These are phyloP conservation scores for Troides oblongomaculatus DNA, from an alignment of 2,888 invertebrate genomes.

Conservation along the genomic window DNA sequence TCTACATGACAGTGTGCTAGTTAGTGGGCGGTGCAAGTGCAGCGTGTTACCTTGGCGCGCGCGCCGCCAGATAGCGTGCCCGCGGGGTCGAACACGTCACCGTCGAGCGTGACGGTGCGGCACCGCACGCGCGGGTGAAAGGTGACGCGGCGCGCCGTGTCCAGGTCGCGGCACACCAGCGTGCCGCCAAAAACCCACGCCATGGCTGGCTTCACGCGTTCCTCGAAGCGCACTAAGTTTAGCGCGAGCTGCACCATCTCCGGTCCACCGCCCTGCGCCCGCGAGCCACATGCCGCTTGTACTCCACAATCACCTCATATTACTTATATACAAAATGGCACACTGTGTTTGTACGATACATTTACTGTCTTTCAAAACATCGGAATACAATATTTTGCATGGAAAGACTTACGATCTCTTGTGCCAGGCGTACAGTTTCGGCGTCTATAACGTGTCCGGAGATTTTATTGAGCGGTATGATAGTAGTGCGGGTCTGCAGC, in stretches of 20 bases:
- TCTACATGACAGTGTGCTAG: too few relatives aligned
- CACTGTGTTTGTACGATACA: too few relatives aligned
- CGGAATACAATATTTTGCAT: too few relatives aligned
- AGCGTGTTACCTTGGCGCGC: constrained; percentile 69
- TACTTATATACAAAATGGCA: too few relatives aligned
- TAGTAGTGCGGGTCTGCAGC: constrained; percentile 88
- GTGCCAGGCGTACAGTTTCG: constrained; percentile 82
- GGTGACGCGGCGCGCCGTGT: constrained; percentile 89
- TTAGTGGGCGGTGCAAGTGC: too few relatives aligned
- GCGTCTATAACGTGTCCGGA: constrained; percentile 81
- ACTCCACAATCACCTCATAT: not conserved
- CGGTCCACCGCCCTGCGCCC: constrained; percentile 79
- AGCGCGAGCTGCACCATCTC: constrained; percentile 91
- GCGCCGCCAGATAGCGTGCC: constrained; percentile 96
- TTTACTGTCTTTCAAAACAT: not conserved
- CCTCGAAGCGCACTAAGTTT: constrained; percentile 86
- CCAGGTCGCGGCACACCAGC: constrained; percentile 91
- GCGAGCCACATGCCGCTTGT: not conserved
- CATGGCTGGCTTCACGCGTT: constrained; percentile 87
- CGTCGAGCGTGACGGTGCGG: constrained; percentile 92
- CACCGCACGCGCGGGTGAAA: constrained; percentile 85
- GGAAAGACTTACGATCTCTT: constrained; percentile 80
- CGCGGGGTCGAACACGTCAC: constrained; percentile 94
- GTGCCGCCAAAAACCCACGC: constrained; percentile 92
- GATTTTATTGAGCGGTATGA: constrained; percentile 96